phyloP scores from a whole-genome alignment of 1,140 invertebrate species.

The Pemphigus obesinymphae region DNA sequence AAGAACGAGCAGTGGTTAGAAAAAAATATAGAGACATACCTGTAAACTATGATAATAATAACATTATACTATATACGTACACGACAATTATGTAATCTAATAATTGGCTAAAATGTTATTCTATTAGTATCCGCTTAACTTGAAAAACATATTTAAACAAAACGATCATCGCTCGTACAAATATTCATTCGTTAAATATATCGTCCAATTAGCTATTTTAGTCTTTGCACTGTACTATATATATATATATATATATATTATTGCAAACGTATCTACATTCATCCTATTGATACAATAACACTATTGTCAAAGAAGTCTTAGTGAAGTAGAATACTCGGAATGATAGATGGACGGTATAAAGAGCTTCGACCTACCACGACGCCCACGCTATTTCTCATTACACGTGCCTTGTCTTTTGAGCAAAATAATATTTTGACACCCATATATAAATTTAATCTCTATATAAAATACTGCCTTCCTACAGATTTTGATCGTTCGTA shows the following conservation, averaged over 20 bases:
- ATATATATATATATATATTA: too few relatives aligned
- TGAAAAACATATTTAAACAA: neutral
- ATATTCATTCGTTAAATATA: neutral
- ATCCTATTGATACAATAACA: too few relatives aligned
- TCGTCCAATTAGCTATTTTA: neutral
- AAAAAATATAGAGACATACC: neutral
- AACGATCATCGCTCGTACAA: neutral
- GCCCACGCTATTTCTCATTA: constrained; percentile 29
- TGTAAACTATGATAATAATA: neutral
- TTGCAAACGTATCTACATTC: too few relatives aligned
- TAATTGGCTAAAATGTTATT: neutral
- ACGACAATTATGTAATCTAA: neutral
- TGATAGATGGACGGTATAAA: neutral
- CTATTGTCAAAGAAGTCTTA: neutral
- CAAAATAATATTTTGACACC: constrained; percentile 8
- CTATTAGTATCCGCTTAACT: too few relatives aligned
- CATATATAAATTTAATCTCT: constrained; percentile 5
- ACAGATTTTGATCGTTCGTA: neutral
- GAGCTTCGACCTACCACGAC: neutral
- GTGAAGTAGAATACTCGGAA: neutral
- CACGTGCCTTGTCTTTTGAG: constrained; percentile 17
- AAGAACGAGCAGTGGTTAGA: neutral
- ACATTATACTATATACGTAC: neutral
- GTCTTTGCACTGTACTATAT: too few relatives aligned
- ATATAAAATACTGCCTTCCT: neutral